Conservation (phyloP, 2,113 vertebrate genomes). For the Tenebrosternarchus preto region DNA sequence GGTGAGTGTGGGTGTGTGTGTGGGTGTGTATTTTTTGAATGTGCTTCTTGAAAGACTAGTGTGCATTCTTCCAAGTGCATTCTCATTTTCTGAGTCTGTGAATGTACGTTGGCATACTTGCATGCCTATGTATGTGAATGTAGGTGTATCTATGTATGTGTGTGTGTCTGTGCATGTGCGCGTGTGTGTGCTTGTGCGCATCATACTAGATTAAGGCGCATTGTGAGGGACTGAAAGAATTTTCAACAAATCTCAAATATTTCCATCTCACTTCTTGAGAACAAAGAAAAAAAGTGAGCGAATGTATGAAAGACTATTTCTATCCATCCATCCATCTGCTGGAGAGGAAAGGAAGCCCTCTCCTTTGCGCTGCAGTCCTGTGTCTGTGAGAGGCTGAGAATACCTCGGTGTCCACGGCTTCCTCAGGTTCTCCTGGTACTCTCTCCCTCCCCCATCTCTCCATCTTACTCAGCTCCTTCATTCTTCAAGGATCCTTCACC, state of each 20-base stretch:
- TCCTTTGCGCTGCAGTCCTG: slow-evolving; percentile 17
- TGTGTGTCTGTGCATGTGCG: slow-evolving; percentile 41
- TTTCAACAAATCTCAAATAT: slow-evolving; percentile 44
- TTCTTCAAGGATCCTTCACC: slow-evolving; percentile 38
- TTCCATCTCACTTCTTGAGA: slow-evolving; percentile 45
- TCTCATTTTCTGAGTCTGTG: slow-evolving; percentile 30
- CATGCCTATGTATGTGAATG: slow-evolving; percentile 6
- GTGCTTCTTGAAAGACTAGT: slow-evolving; percentile 17
- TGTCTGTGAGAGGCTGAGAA: slow-evolving; percentile 37
- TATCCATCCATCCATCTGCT: slow-evolving; percentile 40
- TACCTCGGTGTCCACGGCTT: neutral
- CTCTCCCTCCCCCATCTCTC: slow-evolving; percentile 55
- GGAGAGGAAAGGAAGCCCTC: slow-evolving; percentile 19
- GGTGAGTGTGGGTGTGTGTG: slow-evolving; percentile 3
- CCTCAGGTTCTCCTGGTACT: slow-evolving; percentile 29
- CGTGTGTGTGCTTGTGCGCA: slow-evolving; percentile 37
- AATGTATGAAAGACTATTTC: slow-evolving; percentile 44
- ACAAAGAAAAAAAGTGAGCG: slow-evolving; percentile 30
- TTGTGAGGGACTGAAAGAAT: slow-evolving; percentile 43
- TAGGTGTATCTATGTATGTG: slow-evolving; percentile 34
- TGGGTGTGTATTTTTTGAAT: slow-evolving; percentile 27
- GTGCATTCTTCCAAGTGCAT: slow-evolving; percentile 40
- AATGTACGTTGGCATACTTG: slow-evolving; percentile 27
- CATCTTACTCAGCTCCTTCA: slow-evolving; percentile 22
- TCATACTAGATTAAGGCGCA: slow-evolving; percentile 44